Evolutionary conservation across 2,888 invertebrate species (phyloP), one percentile per base, ranked within the genome.

Genomic region (Drosophila nigritarsus): DNA sequence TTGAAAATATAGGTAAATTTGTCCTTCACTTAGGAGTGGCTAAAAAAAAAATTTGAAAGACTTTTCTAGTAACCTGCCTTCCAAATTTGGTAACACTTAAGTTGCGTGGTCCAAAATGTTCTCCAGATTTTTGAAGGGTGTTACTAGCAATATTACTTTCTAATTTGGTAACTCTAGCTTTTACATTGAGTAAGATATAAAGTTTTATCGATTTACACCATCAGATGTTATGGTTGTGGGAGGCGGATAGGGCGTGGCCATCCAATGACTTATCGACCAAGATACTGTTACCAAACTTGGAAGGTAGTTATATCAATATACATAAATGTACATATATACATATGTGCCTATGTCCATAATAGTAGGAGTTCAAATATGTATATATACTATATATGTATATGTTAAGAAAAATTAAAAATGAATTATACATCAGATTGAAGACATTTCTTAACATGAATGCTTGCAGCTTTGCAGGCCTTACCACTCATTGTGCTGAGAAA

Each of bases 401-500:
- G 2, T 9, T 30, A 9, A 30, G 8, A 30, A 30, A 9, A 30
- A 9, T 30, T 8, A 15, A 48, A 48, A 15, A 15, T 15, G 7
- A 30, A 20, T 30, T n/a, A 6, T 5, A 15, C 7, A 13, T 4
- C 13, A 40, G 38, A n/a, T 56, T 30, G 9, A 38, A 27, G 18
- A 13, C 4, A 13, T 9, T 20, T n/a, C 40, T 29, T 15, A 20
- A 42, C 8, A 18, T n/a, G 30, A 18, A 32, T 18, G 29, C 8
- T 34, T 8, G 27, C n/a, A 20, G 24, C 3, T 11, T 65, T 32
- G 13, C 27, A 13, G 27, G 36, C 18, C 13, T 7, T 11, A 6
- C 24, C 18, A 18, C 34, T 56, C 49, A 50, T 75, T 38, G 62
- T 48, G 55, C 59, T 60, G 53, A 59, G 62, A 77, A 83, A 67